Base-by-base conservation (phyloP, 2,113 vertebrate species). In the Neofelis nebulosa region DNA sequence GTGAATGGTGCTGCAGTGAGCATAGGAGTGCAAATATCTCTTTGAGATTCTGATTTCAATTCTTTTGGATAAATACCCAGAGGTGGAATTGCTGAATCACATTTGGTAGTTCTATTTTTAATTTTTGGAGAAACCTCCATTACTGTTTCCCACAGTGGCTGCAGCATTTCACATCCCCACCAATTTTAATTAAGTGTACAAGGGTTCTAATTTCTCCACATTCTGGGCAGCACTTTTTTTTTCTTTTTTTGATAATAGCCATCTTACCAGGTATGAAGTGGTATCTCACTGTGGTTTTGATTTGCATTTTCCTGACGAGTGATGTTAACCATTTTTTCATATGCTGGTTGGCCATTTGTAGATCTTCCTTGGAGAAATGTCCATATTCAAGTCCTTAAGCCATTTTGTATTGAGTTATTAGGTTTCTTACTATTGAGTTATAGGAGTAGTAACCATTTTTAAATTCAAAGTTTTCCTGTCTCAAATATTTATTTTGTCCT, bases 401-500 rank as follows among this genome's bases (percentile, higher is more conserved):
- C 88, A 79, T 85, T 78, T 91, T 91, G 69, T 9, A 96, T 83
- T 82, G 66, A 83, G 50, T 82, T 68, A 80, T 16, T 86, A 57
- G 11, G 12, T 73, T 19, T 85, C 48, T 88, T 88, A 69, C 19
- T 89, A 10, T 69, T 38, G 78, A 84, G 19, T 89, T 78, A 3
- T 36, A 83, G 14, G 23, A 55, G 12, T 78, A 50, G 45, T 31
- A 86, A 61, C 36, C 65, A 5, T 83, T 93, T 89, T 93, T 94
- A 80, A 57, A 41, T 78, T 79, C 63, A 33, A 93, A 93, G 9
- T 65, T 87, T 89, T 92, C n/a, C 73, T 91, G 36, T 88, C 73
- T 97, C 23, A 80, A 6, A 7, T 94, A 63, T 73, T 90, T 97
- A 85, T 38, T 95, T 82, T 92, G 27, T 87, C 23, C 14, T 95